Evolutionary conservation across 2,797 vertebrate species (phyloP).

Genomic region (Dicrostonyx torquatus): DNA sequence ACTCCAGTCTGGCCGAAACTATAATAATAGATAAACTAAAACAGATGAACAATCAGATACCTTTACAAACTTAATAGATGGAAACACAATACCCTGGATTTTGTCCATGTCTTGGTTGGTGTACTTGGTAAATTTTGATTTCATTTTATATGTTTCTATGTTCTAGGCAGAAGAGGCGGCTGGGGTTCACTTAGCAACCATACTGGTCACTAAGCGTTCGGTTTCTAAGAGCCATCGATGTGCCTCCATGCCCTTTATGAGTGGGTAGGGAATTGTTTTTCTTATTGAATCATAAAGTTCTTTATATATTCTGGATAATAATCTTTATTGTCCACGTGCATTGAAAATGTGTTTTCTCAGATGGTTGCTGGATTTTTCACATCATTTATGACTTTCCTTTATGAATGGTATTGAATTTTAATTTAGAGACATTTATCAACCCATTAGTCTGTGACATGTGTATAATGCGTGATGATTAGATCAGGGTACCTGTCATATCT

Average conservation of each 20-base stretch:
- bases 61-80: background rate
- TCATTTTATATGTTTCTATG: background rate
- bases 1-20: background rate
- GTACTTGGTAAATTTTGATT: background rate
- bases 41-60: background rate
- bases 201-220: background rate
- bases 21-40: background rate
- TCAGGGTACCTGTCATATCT: background rate
- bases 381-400: constrained; percentile 45
- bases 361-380: background rate
- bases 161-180: background rate
- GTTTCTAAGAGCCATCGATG: constrained; percentile 4
- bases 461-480: background rate
- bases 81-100: background rate
- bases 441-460: constrained; percentile 12
- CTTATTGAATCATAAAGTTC: constrained; percentile 30
- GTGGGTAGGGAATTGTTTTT: background rate
- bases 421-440: constrained; percentile 31
- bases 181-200: background rate
- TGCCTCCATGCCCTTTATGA: background rate
- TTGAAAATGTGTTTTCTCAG: constrained; percentile 10
- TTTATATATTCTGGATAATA: constrained; percentile 39
- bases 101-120: background rate
- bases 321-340: background rate
- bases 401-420: constrained; percentile 44